phyloP scores from a whole-genome alignment of 2,113 vertebrate genomes.

The Blennius ocellaris region DNA sequence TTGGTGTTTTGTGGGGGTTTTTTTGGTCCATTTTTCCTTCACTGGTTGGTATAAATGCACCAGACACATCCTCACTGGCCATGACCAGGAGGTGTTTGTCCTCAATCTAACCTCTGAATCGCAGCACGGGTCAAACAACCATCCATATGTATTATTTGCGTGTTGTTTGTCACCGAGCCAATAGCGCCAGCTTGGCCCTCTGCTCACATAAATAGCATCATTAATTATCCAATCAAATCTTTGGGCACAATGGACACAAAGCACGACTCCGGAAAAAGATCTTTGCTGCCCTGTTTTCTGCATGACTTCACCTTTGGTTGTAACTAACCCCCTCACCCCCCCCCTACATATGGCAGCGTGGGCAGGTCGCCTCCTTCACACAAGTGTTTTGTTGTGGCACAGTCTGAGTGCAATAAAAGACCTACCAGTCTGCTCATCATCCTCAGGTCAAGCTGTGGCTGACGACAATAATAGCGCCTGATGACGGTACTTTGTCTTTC shows the following conservation, averaged over 20 bases:
- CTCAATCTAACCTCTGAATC: background rate
- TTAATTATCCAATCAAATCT: constrained; percentile 81
- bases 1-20: background rate
- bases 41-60: too few species aligned
- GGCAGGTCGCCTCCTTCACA: constrained; percentile 45
- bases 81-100: too few species aligned
- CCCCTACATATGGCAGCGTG: constrained; percentile 61
- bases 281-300: constrained; percentile 76
- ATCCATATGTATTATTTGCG: constrained; percentile 9
- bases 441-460: constrained; percentile 46
- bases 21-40: background rate
- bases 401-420: constrained; percentile 68
- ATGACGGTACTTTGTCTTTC: background rate
- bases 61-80: too few species aligned
- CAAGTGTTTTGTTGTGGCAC: constrained; percentile 65
- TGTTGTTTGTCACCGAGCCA: constrained; percentile 37
- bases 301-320: constrained; percentile 79
- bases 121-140: constrained; percentile 35
- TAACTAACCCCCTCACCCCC: constrained; percentile 4
- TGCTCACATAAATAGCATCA: constrained; percentile 74
- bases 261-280: constrained; percentile 58
- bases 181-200: constrained; percentile 7
- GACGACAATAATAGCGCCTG: constrained; percentile 9
- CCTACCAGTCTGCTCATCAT: constrained; percentile 47
- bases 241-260: constrained; percentile 66